Conservation (phyloP, 2,888 invertebrate genomes). For the Andrena hattorfiana region DNA sequence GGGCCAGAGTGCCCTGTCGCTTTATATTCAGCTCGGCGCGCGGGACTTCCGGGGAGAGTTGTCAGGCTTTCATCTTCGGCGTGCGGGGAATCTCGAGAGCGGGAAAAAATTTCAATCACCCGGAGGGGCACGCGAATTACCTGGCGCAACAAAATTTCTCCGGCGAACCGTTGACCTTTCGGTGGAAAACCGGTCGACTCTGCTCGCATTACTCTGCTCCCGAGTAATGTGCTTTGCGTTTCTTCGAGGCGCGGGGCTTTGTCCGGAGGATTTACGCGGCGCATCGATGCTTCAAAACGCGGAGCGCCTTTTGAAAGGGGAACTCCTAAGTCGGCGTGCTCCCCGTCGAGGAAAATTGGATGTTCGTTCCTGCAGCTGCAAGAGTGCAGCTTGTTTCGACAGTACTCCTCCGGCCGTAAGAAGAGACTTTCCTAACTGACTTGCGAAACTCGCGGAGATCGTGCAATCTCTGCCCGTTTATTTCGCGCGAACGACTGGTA, state of each 20-base stretch:
- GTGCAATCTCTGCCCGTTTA: background rate
- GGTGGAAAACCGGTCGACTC: background rate
- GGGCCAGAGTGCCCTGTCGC: background rate
- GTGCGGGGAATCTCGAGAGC: background rate
- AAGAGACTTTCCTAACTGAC: background rate
- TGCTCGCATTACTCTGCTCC: background rate
- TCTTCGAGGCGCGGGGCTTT: no score
- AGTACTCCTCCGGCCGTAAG: background rate
- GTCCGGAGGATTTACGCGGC: background rate
- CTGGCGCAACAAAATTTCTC: background rate
- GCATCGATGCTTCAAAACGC: background rate
- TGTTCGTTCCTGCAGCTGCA: background rate
- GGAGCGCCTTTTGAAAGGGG: background rate
- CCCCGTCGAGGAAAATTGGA: slow-evolving; percentile 5
- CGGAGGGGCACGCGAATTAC: background rate
- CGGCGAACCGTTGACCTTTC: background rate
- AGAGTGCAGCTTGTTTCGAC: background rate
- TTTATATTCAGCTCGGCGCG: slow-evolving; percentile 21
- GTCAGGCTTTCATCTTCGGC: background rate
- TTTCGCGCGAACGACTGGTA: background rate
- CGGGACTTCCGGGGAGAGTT: background rate
- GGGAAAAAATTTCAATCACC: background rate
- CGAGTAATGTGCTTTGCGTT: background rate
- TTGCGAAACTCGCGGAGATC: slow-evolving; percentile 3
- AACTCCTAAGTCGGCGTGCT: background rate